Conservation (phyloP, 2,113 vertebrate genomes). For the Noctilio leporinus region DNA sequence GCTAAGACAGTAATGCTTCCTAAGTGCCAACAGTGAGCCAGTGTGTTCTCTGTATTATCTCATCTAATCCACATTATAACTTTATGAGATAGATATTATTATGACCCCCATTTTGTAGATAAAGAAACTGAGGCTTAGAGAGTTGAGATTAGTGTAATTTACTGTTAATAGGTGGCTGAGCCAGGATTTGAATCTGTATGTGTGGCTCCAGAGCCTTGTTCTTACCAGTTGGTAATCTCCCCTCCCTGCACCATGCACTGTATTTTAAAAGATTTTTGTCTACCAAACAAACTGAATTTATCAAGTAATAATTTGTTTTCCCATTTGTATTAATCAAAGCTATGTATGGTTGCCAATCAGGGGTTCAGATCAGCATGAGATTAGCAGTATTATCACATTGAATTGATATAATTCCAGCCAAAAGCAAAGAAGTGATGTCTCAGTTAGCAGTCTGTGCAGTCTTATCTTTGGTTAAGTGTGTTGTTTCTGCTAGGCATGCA, state of each 20-base stretch:
- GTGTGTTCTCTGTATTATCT: background rate
- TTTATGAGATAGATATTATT: background rate
- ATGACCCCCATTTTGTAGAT: background rate
- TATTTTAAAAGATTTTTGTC: constrained; percentile 61
- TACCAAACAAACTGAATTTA: constrained; percentile 58
- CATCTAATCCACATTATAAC: background rate
- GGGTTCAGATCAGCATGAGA: constrained; percentile 59
- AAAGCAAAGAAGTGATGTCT: constrained; percentile 66
- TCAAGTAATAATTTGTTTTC: constrained; percentile 69
- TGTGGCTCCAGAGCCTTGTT: background rate
- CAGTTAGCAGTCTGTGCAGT: constrained; percentile 50
- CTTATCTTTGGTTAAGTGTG: constrained; percentile 55
- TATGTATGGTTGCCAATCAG: constrained; percentile 64
- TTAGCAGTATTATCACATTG: constrained; percentile 61
- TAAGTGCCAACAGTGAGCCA: background rate
- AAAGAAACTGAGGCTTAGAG: background rate
- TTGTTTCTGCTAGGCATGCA: constrained; percentile 24
- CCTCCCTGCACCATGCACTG: fast-evolving
- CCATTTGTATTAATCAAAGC: constrained; percentile 68
- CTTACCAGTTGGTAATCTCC: background rate
- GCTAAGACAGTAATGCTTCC: background rate
- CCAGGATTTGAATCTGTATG: background rate
- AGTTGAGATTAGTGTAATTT: background rate
- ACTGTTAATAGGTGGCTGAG: background rate
- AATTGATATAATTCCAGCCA: constrained; percentile 63